Conservation (phyloP, 2,888 invertebrate genomes). For the Hypercompe scribonia region DNA sequence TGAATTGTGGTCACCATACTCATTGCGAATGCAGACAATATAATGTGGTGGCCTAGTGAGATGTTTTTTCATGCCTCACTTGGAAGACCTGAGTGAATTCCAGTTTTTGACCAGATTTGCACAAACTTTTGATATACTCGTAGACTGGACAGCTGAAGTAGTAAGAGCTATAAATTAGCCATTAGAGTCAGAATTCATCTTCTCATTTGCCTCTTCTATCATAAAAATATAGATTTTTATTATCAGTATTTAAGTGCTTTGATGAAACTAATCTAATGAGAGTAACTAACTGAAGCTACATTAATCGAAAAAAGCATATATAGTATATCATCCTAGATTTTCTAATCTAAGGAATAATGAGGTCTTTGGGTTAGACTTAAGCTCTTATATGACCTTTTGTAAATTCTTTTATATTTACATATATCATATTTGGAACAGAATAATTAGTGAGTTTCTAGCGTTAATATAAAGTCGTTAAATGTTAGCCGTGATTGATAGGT, state of each 20-base stretch:
- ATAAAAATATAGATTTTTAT: not conserved
- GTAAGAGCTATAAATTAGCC: too few relatives aligned
- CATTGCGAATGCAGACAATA: too few relatives aligned
- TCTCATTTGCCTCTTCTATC: not conserved
- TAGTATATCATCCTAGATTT: too few relatives aligned
- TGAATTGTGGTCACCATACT: too few relatives aligned
- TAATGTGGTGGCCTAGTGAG: too few relatives aligned
- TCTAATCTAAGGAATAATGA: not conserved
- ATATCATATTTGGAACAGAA: not conserved
- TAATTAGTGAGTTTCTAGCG: constrained; percentile 10
- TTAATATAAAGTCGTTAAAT: not conserved
- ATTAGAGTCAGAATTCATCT: not conserved
- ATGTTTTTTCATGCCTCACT: too few relatives aligned
- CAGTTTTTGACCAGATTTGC: too few relatives aligned
- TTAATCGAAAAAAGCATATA: not conserved
- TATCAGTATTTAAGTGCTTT: not conserved
- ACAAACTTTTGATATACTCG: too few relatives aligned
- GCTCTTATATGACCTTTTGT: not conserved
- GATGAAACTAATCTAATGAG: not conserved
- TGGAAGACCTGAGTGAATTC: too few relatives aligned
- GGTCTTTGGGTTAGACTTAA: not conserved
- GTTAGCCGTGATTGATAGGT: constrained; percentile 1
- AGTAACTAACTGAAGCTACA: not conserved
- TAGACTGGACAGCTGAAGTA: not conserved
- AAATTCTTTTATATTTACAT: not conserved